Conservation (phyloP, 2,888 invertebrate genomes). For the Cerceris ruficornis region DNA sequence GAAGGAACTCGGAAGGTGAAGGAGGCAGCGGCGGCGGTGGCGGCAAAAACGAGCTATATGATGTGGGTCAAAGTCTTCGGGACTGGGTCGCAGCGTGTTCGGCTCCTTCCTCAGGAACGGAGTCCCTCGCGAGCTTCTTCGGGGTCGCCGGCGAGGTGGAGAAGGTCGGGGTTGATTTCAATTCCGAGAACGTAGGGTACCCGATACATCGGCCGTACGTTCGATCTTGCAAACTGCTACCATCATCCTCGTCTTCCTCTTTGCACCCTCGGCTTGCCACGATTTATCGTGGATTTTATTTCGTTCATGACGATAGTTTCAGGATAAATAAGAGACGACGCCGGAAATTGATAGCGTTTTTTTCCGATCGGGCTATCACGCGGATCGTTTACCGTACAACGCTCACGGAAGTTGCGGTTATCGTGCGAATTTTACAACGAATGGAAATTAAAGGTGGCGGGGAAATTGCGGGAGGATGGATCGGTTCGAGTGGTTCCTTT, state of each 20-base stretch:
- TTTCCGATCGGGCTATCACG: background rate
- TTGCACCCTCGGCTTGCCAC: background rate
- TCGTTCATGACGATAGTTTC: background rate
- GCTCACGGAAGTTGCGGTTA: background rate
- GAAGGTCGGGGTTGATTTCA: slow-evolving; percentile 63
- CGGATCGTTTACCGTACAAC: background rate
- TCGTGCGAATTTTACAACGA: background rate
- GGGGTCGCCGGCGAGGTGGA: slow-evolving; percentile 57
- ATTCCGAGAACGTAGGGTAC: slow-evolving; percentile 50
- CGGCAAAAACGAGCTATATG: slow-evolving; percentile 80
- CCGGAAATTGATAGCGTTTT: background rate
- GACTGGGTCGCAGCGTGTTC: slow-evolving; percentile 77
- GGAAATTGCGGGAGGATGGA: no score
- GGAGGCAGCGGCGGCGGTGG: slow-evolving; percentile 53
- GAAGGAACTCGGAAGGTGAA: slow-evolving; percentile 72
- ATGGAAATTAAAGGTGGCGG: no score
- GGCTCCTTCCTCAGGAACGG: slow-evolving; percentile 65
- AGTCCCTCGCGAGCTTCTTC: slow-evolving; percentile 66
- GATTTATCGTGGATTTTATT: background rate
- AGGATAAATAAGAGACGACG: slow-evolving; percentile 11
- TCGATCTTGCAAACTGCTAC: slow-evolving; percentile 8
- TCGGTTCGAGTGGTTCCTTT: no score
- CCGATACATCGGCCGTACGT: slow-evolving; percentile 25
- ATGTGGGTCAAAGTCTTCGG: slow-evolving; percentile 80
- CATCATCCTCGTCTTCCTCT: background rate